Base-by-base conservation (phyloP, 2,113 vertebrate species). In the Pelmatolapia mariae region DNA sequence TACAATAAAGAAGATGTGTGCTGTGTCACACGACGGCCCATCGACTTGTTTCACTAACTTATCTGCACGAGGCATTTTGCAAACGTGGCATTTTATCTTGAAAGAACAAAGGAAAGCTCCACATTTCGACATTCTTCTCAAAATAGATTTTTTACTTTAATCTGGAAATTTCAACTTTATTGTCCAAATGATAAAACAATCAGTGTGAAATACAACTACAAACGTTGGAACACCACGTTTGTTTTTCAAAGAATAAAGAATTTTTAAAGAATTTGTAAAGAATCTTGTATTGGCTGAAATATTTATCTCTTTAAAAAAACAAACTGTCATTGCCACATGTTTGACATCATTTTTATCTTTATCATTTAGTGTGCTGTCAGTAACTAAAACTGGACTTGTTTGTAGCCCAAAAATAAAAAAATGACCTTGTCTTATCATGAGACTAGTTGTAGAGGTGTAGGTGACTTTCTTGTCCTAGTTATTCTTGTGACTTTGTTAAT, bases 11-110 rank as follows among this genome's bases (percentile, higher is more conserved):
- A 61, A 19, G 29, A 61, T 0, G 9, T 0, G 16, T 11, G 59
- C 1, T 0, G 29, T 0, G 9, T 61, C 52, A 54, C n/a, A 22
- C 5, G 3, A 6, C 10, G n/a, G n/a, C n/a, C 18, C 10, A 54
- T 22, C 52, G 0, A 4, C 52, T 11, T 22, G n/a, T 22, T 54
- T 54, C 52, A 54, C 52, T 22, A 54, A 24, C 10, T 54, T 24
- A 54, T 22, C 29, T 63, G 29, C 29, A 1, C 5, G 8, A 33
- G 9, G 16, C 57, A 31, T 61, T 61, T 33, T 6, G 15, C 29
- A 18, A 61, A 61, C 2, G 2, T 33, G 29, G 5, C 57, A 0
- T 22, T 54, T 54, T 54, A 54, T 54, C n/a, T 1, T 54, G 5
- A 54, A 54, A 54, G n/a, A 54, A 24, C 53, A 22, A 54, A 22